A percentile compares a stretch with the other conserved stretches of the same genome.
These are phyloP conservation scores for Neuroscelio doddi DNA, from an alignment of 2,888 invertebrate genomes.

Conservation along the genomic window DNA sequence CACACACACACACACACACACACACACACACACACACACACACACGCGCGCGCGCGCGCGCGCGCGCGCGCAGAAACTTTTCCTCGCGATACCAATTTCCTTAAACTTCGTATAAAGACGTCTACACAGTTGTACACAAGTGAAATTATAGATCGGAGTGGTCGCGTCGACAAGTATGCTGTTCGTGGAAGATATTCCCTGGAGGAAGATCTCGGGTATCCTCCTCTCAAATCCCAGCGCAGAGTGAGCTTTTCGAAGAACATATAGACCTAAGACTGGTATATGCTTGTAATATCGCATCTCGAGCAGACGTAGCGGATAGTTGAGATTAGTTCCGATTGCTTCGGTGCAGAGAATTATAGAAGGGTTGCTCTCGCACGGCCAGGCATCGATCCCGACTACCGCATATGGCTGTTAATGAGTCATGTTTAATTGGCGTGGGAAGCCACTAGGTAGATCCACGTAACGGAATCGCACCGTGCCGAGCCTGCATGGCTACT, in stretches of 20 bases:
- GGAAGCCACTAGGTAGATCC: slow-evolving; percentile 67
- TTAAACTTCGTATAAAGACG: background rate
- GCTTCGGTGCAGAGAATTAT: slow-evolving; percentile 60
- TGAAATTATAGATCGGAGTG: slow-evolving; percentile 3
- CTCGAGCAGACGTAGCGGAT: slow-evolving; percentile 47
- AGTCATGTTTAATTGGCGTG: slow-evolving; percentile 73
- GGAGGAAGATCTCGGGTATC: slow-evolving; percentile 12
- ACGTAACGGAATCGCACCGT: slow-evolving; percentile 68
- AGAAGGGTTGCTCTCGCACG: slow-evolving; percentile 51
- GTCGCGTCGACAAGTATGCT: slow-evolving; percentile 26
- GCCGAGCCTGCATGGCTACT: slow-evolving; percentile 32
- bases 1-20: no score
- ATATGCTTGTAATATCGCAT: slow-evolving; percentile 50
- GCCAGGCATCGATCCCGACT: slow-evolving; percentile 66
- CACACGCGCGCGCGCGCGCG: background rate
- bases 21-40: no score
- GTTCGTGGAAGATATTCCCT: slow-evolving; percentile 35
- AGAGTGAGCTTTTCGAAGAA: slow-evolving; percentile 12
- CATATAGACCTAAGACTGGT: background rate
- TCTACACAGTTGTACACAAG: background rate
- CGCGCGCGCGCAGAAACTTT: background rate
- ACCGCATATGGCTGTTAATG: slow-evolving; percentile 70
- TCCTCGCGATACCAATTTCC: background rate
- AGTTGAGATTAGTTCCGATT: slow-evolving; percentile 68
- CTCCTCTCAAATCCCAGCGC: slow-evolving; percentile 12